These are phyloP conservation scores for Craterocephalus amniculus DNA, from an alignment of 2,797 vertebrate genomes.

Conservation along the genomic window DNA sequence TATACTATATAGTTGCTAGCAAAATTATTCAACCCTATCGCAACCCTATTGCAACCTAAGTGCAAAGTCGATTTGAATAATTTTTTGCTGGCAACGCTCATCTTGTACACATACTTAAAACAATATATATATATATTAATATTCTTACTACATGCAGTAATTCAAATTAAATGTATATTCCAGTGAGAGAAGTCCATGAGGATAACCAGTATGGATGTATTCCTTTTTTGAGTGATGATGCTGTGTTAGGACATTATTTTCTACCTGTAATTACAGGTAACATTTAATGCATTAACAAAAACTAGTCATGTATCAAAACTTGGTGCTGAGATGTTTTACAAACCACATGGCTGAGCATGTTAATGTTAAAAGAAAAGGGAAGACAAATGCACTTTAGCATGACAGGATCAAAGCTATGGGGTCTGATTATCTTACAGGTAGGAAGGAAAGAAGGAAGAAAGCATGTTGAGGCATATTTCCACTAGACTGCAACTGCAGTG, in stretches of 20 bases:
- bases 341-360: conserved; percentile 29
- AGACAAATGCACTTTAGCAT: conserved; percentile 13
- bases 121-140: conserved; percentile 22
- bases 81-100: background rate
- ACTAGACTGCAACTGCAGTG: conserved; percentile 72
- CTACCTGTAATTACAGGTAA: background rate
- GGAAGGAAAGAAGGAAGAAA: conserved; percentile 48
- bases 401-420: conserved; percentile 40
- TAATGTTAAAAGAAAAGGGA: background rate
- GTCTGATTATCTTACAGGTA: conserved; percentile 63
- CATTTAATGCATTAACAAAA: conserved; percentile 9
- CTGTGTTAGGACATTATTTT: background rate
- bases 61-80: background rate
- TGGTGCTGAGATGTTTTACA: conserved; percentile 31
- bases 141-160: conserved; percentile 10
- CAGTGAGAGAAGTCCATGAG: conserved; percentile 21
- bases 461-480: conserved; percentile 64
- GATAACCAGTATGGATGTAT: conserved; percentile 11
- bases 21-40: background rate
- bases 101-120: background rate
- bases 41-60: too few species aligned
- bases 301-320: background rate
- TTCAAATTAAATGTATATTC: conserved; percentile 28
- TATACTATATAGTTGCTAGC: background rate
- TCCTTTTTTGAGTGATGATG: background rate